A percentile compares a stretch with the other conserved stretches of the same genome.
Conservation (phyloP, 1,140 invertebrate genomes). For the Cryptotermes secundus region DNA sequence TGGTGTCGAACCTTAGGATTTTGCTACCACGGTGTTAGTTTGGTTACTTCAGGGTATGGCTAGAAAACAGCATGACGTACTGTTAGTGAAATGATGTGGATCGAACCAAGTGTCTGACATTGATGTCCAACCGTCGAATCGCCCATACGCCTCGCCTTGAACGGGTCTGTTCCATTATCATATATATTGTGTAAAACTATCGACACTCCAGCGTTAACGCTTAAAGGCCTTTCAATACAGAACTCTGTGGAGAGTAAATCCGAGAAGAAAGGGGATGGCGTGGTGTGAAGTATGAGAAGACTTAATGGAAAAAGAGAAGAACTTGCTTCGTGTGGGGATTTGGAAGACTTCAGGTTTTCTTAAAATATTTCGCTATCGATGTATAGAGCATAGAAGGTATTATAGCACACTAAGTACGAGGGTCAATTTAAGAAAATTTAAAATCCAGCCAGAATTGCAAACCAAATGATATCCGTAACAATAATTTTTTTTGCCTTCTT, state of each 20-base stretch:
- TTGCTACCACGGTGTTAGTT: too few species aligned
- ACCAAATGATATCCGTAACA: too few species aligned
- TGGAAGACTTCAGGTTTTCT: background rate
- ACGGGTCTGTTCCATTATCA: background rate
- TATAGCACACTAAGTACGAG: background rate
- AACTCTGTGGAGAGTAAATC: background rate
- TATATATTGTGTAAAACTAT: slow-evolving; percentile 17
- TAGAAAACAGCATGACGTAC: too few species aligned
- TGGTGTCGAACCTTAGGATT: too few species aligned
- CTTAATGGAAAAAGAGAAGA: background rate
- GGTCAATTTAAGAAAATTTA: too few species aligned
- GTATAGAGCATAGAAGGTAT: background rate
- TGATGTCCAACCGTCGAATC: too few species aligned
- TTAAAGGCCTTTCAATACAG: background rate
- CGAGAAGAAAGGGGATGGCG: background rate
- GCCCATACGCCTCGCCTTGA: background rate
- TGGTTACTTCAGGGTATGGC: too few species aligned
- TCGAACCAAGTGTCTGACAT: too few species aligned
- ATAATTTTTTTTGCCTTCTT: too few species aligned
- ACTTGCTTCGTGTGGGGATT: background rate
- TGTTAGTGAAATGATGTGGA: too few species aligned
- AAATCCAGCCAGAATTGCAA: too few species aligned
- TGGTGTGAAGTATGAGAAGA: background rate
- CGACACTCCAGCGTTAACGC: background rate
- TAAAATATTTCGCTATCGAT: background rate